phyloP scores from a whole-genome alignment of 2,113 vertebrate species.

The Trematomus loennbergii region DNA sequence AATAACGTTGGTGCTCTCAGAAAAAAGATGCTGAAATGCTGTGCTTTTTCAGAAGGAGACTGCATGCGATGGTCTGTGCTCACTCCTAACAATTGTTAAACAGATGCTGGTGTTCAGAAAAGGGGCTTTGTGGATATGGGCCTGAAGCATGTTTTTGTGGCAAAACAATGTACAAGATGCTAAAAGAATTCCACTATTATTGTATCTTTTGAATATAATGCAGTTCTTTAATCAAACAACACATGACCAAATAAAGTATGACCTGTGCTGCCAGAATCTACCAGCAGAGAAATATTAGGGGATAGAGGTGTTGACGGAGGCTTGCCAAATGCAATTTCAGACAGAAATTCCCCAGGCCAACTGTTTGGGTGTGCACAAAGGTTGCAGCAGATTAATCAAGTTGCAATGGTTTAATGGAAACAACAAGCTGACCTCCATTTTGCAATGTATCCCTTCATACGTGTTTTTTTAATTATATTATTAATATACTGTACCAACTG shows the following conservation, averaged over 20 bases:
- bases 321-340: slow-evolving; percentile 65
- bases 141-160: background rate
- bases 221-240: slow-evolving; percentile 58
- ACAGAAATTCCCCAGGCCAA: slow-evolving; percentile 60
- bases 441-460: slow-evolving; percentile 44
- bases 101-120: no score
- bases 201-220: slow-evolving; percentile 42
- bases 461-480: slow-evolving; percentile 58
- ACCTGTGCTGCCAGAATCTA: slow-evolving; percentile 51
- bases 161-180: slow-evolving; percentile 35
- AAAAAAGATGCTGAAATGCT: no score
- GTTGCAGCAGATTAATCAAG: slow-evolving; percentile 50
- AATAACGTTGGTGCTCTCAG: no score
- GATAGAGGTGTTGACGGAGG: slow-evolving; percentile 64
- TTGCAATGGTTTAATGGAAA: slow-evolving; percentile 49
- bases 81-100: no score
- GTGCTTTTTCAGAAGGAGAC: no score
- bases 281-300: slow-evolving; percentile 51
- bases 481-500: slow-evolving; percentile 35
- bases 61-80: no score
- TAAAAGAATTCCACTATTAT: slow-evolving; percentile 46
- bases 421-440: slow-evolving; percentile 27
- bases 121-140: no score
- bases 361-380: slow-evolving; percentile 51
- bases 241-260: slow-evolving; percentile 58